Evolutionary conservation across 2,113 vertebrate genomes (phyloP), one percentile per base, ranked within the genome.

Genomic region (Mixornis gularis): DNA sequence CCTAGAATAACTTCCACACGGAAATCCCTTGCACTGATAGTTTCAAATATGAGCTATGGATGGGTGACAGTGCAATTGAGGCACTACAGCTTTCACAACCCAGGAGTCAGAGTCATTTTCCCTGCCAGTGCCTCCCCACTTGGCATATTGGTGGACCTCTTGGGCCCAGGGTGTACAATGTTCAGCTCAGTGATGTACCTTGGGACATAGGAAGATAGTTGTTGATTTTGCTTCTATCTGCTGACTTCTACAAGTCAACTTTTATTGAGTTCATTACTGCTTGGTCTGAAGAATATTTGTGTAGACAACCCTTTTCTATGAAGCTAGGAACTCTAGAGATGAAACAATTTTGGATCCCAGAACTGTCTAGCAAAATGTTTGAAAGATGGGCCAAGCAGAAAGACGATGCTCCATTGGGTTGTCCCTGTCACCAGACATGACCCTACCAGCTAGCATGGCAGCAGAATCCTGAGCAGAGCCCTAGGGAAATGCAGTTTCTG

Each of bases 341-440:
- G 12, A 81, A 84, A 58, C 1, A 1, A 9, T 44, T 66, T 70
- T 71, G 20, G 17, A 76, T 58, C 40, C 15, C 29, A 59, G 16
- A n/a, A 19, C 32, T 20, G 3, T 26, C 27, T 73, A 44, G 7
- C 13, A 44, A 78, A 84, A 38, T 24, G 2, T 41, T 24, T 88
- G 27, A 10, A 40, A n/a, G 22, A n/a, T 10, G 36, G n/a, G 34
- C 18, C 7, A 71, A n/a, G 40, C 26, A 90, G 38, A 85, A 70
- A 46, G 17, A 12, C 1, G 8, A 14, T 53, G 4, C 3, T 58
- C 17, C 8, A 6, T 0, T 21, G 18, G 7, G 26, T n/a, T 40
- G 6, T n/a, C 49, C 18, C 32, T 76, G 44, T 24, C 66, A 79
- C 26, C 32, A 60, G 29, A 1, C 1, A 36, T 25, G 26, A 43